These are phyloP conservation scores for Strigamia transsilvanica DNA, from an alignment of 2,888 invertebrate species.

Conservation along the genomic window DNA sequence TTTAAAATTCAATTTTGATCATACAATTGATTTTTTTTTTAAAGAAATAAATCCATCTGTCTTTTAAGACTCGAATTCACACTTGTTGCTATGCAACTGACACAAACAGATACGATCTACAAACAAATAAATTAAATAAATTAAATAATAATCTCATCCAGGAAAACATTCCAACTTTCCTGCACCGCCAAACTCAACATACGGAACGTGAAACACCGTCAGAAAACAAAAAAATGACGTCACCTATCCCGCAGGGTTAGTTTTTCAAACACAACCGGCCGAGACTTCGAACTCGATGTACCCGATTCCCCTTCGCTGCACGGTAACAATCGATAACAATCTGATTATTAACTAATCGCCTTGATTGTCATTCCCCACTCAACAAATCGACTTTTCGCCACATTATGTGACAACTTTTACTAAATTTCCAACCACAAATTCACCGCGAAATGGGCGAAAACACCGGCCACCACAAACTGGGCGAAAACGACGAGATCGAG, in stretches of 20 bases:
- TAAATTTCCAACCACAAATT: neutral
- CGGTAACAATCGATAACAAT: neutral
- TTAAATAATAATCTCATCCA: no score
- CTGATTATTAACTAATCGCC: neutral
- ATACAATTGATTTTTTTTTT: no score
- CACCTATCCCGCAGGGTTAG: neutral
- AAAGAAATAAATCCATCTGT: no score
- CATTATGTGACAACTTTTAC: neutral
- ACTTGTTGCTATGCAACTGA: no score
- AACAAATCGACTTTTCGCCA: neutral
- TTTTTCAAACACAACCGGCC: no score
- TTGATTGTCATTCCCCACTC: neutral
- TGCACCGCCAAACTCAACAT: neutral
- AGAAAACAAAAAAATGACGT: neutral
- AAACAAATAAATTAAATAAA: no score
- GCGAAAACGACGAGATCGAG: constrained; percentile 2
- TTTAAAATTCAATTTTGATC: no score
- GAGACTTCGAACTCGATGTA: no score
- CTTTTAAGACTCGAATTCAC: no score
- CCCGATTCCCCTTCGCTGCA: neutral
- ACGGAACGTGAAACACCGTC: neutral
- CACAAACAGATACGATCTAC: no score
- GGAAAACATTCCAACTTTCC: no score
- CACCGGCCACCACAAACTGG: constrained; percentile 9
- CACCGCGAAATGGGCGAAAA: constrained; percentile 10